Percentiles rank a stretch among this genome's conserved stretches.
These are phyloP conservation scores for Spondyliosoma cantharus DNA, from an alignment of 2,797 vertebrate species.

Conservation along the genomic window DNA sequence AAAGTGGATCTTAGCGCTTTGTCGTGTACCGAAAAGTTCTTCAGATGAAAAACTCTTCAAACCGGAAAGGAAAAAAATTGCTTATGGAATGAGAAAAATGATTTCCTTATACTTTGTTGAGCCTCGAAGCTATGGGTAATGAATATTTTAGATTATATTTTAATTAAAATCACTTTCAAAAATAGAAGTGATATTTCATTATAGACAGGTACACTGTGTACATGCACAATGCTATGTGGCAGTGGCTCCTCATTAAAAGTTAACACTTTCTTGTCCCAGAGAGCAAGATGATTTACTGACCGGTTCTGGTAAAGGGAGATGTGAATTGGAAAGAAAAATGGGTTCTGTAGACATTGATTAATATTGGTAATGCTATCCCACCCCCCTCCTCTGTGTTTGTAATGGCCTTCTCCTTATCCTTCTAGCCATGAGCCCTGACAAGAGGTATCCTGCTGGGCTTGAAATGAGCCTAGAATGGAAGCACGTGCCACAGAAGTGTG, in stretches of 20 bases:
- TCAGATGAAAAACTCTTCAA: conserved; percentile 82
- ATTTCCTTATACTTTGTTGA: conserved; percentile 85
- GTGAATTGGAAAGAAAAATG: conserved; percentile 94
- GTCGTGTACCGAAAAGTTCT: conserved; percentile 75
- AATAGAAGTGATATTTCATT: conserved; percentile 89
- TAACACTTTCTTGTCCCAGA: conserved; percentile 79
- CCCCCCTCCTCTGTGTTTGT: conserved; percentile 85
- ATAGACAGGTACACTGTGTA: conserved; percentile 81
- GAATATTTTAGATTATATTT: conserved; percentile 93
- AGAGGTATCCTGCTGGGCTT: conserved; percentile 94
- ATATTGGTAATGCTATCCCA: conserved; percentile 93
- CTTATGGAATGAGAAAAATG: conserved; percentile 81
- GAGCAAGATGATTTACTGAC: conserved; percentile 89
- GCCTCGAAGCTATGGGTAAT: conserved; percentile 86
- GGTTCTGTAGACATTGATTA: conserved; percentile 94
- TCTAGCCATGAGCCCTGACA: conserved; percentile 89
- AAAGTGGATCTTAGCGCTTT: conserved; percentile 71
- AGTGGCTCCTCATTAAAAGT: conserved; percentile 87
- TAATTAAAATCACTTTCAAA: conserved; percentile 88
- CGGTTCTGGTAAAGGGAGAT: conserved; percentile 86
- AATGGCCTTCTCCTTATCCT: conserved; percentile 85
- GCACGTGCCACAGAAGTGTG: conserved; percentile 87
- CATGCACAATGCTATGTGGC: conserved; percentile 71
- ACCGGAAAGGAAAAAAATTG: background rate
- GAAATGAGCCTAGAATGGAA: conserved; percentile 95